Evolutionary conservation across 2,113 vertebrate species (phyloP), one percentile per base, ranked within the genome.

Genomic region (Pomatostomus ruficeps): DNA sequence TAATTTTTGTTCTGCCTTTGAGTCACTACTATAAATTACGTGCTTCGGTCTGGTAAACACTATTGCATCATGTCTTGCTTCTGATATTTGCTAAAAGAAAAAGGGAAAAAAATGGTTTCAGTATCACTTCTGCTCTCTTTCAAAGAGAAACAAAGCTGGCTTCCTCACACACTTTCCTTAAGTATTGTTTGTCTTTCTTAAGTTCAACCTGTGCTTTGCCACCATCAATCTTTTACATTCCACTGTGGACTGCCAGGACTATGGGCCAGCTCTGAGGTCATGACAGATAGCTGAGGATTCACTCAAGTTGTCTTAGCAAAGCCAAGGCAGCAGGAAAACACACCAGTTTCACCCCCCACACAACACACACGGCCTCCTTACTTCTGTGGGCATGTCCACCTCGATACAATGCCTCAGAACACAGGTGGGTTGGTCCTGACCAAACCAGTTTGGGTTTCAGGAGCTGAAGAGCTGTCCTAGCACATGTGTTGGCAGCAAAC

Each of bases 21-120:
- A 96, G 88, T 96, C 96, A 96, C 68, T 84, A 46, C 48, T 75
- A 61, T 89, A 93, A 93, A 95, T 95, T 76, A 94, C 46, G 82
- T 81, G 85, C 72, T 84, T 86, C 2, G 0, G 95, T 95, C 88
- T 91, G 88, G 78, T 94, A 95, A 96, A 94, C 93, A 94, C 59
- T 77, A 68, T 96, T 90, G 93, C 95, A 92, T 96, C 96, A 92
- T 61, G 52, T 67, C 88, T 77, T 57, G 72, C 75, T 84, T 93
- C 81, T 84, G 65, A 90, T 72, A 81, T 29, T 36, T 9, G 6
- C 72, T 54, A 67, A 70, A 88, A 59, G 46, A 67, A 71, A 90
- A 76, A 78, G 29, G 31, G 9, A 46, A 61, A 80, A 45, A 87
- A 35, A 13, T 9, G 12, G 36, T 72, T 94, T 93, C 71, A 88